A percentile compares a stretch with the other conserved stretches of the same genome.
Conservation (phyloP, 2,113 vertebrate genomes). For the Hydrochoerus hydrochaeris region DNA sequence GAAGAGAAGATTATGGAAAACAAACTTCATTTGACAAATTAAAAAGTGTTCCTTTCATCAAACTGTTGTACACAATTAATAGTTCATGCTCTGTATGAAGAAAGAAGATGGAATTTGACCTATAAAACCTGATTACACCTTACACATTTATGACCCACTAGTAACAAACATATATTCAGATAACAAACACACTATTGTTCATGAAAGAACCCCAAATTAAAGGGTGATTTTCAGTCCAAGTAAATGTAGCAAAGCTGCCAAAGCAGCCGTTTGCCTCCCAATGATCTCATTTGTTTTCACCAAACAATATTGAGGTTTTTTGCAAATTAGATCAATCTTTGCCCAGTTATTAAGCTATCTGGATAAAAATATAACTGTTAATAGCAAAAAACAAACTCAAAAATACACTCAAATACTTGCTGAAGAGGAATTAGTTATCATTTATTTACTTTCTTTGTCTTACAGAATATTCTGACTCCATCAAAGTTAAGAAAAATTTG, state of each 20-base stretch:
- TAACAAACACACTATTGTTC: constrained; percentile 79
- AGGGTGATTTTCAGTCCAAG: constrained; percentile 77
- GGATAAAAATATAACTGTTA: constrained; percentile 59
- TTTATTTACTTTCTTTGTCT: constrained; percentile 37
- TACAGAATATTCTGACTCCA: constrained; percentile 30
- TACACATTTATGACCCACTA: constrained; percentile 65
- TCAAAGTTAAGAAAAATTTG: neutral
- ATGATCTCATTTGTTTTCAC: constrained; percentile 83
- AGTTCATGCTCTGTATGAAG: constrained; percentile 13
- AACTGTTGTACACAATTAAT: constrained; percentile 34
- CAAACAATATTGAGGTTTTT: constrained; percentile 74
- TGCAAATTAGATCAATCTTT: constrained; percentile 71
- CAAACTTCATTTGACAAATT: neutral
- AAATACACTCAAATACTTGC: neutral
- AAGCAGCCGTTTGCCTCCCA: constrained; percentile 72
- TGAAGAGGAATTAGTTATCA: constrained; percentile 5
- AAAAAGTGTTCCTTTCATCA: neutral
- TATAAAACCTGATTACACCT: constrained; percentile 71
- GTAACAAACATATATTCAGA: constrained; percentile 73
- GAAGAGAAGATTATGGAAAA: neutral
- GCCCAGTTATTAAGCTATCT: constrained; percentile 48
- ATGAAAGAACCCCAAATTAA: constrained; percentile 77
- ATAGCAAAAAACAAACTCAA: constrained; percentile 63
- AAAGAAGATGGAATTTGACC: constrained; percentile 45
- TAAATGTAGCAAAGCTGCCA: constrained; percentile 80